Evolutionary conservation across 2,888 invertebrate species (phyloP).

Genomic region (Napeogenes sylphis): DNA sequence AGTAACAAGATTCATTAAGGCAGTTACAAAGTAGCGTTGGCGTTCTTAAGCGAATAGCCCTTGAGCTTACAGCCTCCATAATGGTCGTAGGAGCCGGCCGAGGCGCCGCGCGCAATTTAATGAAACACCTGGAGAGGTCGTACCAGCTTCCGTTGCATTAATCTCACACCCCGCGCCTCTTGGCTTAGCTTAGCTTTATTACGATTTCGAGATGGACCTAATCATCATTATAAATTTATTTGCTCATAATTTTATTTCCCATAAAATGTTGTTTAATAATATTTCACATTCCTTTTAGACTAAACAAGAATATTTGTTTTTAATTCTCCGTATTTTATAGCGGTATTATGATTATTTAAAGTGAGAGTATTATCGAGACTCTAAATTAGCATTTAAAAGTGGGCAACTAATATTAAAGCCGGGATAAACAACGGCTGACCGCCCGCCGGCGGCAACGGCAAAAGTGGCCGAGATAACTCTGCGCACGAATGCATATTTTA

Average conservation of each 20-base stretch:
- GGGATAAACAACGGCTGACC: constrained; percentile 63
- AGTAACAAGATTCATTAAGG: constrained; percentile 78
- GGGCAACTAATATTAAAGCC: constrained; percentile 54
- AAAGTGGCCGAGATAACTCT: constrained; percentile 67
- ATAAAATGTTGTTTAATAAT: too few relatives aligned
- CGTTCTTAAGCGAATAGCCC: constrained; percentile 77
- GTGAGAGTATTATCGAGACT: constrained; percentile 10
- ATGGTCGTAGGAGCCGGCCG: constrained; percentile 69
- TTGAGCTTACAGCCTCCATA: constrained; percentile 75
- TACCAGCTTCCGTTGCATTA: constrained; percentile 73
- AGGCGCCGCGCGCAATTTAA: constrained; percentile 72
- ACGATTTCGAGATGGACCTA: constrained; percentile 32
- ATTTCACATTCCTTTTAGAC: too few relatives aligned
- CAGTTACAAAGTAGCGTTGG: constrained; percentile 75
- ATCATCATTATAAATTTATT: background rate
- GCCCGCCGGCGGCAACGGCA: constrained; percentile 51
- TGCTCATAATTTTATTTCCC: background rate
- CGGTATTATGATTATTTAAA: background rate
- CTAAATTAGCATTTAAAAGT: constrained; percentile 36
- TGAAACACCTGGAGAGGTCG: constrained; percentile 76
- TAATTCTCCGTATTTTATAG: background rate
- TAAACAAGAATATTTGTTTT: background rate
- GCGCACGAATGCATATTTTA: constrained; percentile 72
- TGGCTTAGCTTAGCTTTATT: constrained; percentile 37
- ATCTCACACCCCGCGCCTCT: constrained; percentile 47